Evolutionary conservation across 2,113 vertebrate genomes (phyloP).

Genomic region (Galeopterus variegatus): DNA sequence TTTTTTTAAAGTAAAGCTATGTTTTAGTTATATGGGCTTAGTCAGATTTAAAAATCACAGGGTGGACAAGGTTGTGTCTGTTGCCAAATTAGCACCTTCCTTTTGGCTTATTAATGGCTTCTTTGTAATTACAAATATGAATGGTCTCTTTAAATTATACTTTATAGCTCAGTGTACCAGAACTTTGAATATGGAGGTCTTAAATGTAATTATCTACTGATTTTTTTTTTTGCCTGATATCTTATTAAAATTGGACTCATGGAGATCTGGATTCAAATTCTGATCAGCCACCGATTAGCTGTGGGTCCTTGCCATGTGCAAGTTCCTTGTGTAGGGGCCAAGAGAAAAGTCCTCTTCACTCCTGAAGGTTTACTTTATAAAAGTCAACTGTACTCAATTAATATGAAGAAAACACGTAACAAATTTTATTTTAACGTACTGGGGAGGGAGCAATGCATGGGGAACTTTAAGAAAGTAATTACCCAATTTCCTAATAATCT

Average conservation of each 20-base stretch:
- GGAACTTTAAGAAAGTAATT: too few species aligned
- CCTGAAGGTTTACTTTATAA: too few species aligned
- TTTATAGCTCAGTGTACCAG: slow-evolving; percentile 44
- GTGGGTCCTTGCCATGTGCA: not conserved
- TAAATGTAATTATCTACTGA: slow-evolving; percentile 47
- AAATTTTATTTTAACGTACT: too few species aligned
- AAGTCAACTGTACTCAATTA: too few species aligned
- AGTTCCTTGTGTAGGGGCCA: not conserved
- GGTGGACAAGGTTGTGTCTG: slow-evolving; percentile 1
- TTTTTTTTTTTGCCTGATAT: not conserved
- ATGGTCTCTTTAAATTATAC: slow-evolving; percentile 65
- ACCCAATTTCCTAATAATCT: too few species aligned
- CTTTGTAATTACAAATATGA: slow-evolving; percentile 79
- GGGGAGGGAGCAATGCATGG: too few species aligned
- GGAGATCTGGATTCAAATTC: not conserved
- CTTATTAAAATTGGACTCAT: not conserved
- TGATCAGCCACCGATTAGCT: not conserved
- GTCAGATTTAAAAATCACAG: slow-evolving; percentile 68
- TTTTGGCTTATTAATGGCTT: slow-evolving; percentile 76
- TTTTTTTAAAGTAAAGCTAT: slow-evolving; percentile 34
- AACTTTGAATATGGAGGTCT: slow-evolving; percentile 22
- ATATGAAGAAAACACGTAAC: too few species aligned
- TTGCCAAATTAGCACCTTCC: slow-evolving; percentile 75
- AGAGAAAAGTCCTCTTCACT: too few species aligned
- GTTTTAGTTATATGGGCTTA: slow-evolving; percentile 53